Conservation (phyloP, 2,113 vertebrate species). For the Opisthocomus hoazin region DNA sequence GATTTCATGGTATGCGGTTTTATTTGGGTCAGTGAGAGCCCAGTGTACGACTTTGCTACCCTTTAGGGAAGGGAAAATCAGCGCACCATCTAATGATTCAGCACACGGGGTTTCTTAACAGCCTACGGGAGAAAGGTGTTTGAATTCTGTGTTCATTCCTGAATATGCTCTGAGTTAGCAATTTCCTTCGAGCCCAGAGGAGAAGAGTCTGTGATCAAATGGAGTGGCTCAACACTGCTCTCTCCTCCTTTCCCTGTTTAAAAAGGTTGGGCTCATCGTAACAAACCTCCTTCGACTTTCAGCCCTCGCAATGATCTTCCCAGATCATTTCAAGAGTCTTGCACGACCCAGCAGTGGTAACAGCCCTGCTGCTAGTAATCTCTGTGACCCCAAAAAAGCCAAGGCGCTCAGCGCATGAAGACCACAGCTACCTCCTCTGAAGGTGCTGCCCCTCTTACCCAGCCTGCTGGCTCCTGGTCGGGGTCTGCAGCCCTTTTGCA, state of each 20-base stretch:
- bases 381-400: not conserved
- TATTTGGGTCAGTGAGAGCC: slow-evolving; percentile 46
- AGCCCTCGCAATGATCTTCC: not conserved
- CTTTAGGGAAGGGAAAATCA: slow-evolving; percentile 14
- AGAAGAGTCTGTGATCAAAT: slow-evolving; percentile 1
- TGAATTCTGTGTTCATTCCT: slow-evolving; percentile 21
- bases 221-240: not conserved
- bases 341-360: not conserved
- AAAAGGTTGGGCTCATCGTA: not conserved
- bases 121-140: not conserved
- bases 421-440: not conserved
- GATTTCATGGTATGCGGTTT: not conserved
- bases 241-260: not conserved
- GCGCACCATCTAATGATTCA: slow-evolving; percentile 42
- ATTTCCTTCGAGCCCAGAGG: slow-evolving; percentile 26
- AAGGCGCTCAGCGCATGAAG: fast-evolving
- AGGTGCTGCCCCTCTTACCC: not conserved
- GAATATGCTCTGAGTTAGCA: slow-evolving; percentile 37
- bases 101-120: not conserved
- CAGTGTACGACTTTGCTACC: not conserved
- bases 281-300: not conserved
- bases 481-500: not conserved
- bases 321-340: not conserved
- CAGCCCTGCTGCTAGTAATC: not conserved
- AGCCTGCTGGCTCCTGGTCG: not conserved